phyloP scores from a whole-genome alignment of 2,113 vertebrate species.

The Dunckerocampus dactyliophorus region DNA sequence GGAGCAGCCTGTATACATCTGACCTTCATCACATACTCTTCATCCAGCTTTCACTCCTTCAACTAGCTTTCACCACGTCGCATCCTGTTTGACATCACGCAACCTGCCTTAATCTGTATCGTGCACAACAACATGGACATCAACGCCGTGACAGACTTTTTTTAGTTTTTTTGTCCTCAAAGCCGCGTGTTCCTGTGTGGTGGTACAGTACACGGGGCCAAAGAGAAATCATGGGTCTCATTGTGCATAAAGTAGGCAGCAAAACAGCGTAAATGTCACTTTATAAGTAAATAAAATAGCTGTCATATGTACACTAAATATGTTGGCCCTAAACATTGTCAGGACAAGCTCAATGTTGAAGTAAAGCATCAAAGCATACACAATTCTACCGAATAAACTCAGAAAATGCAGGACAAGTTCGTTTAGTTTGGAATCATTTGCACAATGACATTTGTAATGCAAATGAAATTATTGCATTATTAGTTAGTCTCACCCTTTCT shows the following conservation, averaged over 20 bases:
- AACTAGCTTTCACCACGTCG: background rate
- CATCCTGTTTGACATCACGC: conserved; percentile 44
- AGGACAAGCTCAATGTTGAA: conserved; percentile 18
- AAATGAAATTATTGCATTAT: too few species aligned
- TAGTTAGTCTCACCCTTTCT: too few species aligned
- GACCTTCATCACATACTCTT: conserved; percentile 36
- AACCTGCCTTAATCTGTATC: conserved; percentile 73
- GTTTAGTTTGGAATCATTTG: too few species aligned
- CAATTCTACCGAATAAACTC: conserved; percentile 53
- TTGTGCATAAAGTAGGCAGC: background rate
- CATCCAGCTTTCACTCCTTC: conserved; percentile 11
- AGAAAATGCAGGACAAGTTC: too few species aligned
- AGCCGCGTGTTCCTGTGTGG: conserved; percentile 43
- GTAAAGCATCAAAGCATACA: conserved; percentile 62
- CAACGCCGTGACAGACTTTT: conserved; percentile 29
- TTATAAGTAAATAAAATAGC: conserved; percentile 26
- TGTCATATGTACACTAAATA: conserved; percentile 58
- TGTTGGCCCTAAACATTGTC: conserved; percentile 56
- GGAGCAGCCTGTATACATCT: conserved; percentile 97
- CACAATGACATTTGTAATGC: too few species aligned
- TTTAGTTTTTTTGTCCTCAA: conserved; percentile 13
- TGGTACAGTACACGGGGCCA: conserved; percentile 2
- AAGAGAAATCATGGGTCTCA: conserved; percentile 1
- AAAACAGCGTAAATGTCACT: conserved; percentile 3
- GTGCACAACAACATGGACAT: conserved; percentile 32